Conservation (phyloP, 2,797 vertebrate species). For the Enteromius paludinosus region DNA sequence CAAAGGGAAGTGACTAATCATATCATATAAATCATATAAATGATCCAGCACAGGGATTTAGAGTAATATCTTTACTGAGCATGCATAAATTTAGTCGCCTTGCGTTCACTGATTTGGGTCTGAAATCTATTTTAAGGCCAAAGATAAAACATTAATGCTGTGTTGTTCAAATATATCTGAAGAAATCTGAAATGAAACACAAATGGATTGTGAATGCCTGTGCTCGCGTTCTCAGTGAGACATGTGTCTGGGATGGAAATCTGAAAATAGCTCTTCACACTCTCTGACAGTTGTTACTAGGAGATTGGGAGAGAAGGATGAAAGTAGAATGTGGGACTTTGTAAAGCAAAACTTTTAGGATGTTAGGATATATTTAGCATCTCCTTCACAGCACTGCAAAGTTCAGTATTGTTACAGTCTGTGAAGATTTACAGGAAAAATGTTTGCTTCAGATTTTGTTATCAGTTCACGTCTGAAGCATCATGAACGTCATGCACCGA, state of each 20-base stretch:
- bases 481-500: background rate
- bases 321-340: slow-evolving; percentile 57
- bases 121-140: background rate
- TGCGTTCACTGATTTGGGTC: background rate
- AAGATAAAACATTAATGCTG: background rate
- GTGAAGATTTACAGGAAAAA: background rate
- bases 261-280: slow-evolving; percentile 12
- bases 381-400: background rate
- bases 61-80: background rate
- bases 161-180: background rate
- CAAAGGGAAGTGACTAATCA: background rate
- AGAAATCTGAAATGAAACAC: background rate
- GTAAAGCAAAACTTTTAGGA: slow-evolving; percentile 55
- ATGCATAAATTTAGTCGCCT: background rate
- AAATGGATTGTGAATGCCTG: background rate
- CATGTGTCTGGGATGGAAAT: background rate
- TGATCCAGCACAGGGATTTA: background rate
- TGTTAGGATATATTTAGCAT: slow-evolving; percentile 69
- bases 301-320: slow-evolving; percentile 40
- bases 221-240: background rate
- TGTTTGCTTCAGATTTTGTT: background rate
- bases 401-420: background rate
- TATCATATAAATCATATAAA: too few species aligned
- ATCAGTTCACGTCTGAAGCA: background rate
- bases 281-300: slow-evolving; percentile 29